A percentile compares a stretch with the other conserved stretches of the same genome.
Evolutionary conservation across 2,797 vertebrate species (phyloP).

Genomic region (Cyclura pinguis): DNA sequence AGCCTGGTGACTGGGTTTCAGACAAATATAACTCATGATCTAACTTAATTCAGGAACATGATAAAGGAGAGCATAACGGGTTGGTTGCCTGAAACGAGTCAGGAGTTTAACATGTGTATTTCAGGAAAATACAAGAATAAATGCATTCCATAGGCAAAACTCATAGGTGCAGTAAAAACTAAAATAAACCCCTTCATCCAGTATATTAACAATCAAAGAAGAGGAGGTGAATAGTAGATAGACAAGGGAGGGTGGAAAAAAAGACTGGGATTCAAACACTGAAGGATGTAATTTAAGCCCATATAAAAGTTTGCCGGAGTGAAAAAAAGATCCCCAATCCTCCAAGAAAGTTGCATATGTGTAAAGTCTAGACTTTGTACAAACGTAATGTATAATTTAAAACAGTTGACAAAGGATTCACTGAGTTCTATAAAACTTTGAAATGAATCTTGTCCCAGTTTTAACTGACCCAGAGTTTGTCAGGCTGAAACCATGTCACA

Average conservation of each 20-base stretch:
- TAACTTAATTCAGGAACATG: neutral
- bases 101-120: conserved; percentile 4
- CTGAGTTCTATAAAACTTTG: conserved; percentile 34
- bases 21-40: neutral
- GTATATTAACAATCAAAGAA: conserved; percentile 43
- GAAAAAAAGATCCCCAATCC: conserved; percentile 35
- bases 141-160: neutral
- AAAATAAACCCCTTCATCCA: conserved; percentile 15
- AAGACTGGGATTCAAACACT: neutral
- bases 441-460: neutral
- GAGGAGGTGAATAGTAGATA: conserved; percentile 35
- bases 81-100: conserved; percentile 16
- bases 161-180: neutral
- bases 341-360: neutral
- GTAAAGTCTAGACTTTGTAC: conserved; percentile 37
- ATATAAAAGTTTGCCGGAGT: conserved; percentile 44
- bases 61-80: neutral
- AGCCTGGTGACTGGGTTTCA: conserved; percentile 14
- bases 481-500: conserved; percentile 29
- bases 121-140: neutral
- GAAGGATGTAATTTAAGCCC: conserved; percentile 18
- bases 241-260: neutral
- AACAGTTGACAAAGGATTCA: conserved; percentile 51
- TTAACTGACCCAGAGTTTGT: conserved; percentile 25
- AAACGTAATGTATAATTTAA: conserved; percentile 52